Evolutionary conservation across 2,113 vertebrate genomes (phyloP).

Genomic region (Micronisus gabar): DNA sequence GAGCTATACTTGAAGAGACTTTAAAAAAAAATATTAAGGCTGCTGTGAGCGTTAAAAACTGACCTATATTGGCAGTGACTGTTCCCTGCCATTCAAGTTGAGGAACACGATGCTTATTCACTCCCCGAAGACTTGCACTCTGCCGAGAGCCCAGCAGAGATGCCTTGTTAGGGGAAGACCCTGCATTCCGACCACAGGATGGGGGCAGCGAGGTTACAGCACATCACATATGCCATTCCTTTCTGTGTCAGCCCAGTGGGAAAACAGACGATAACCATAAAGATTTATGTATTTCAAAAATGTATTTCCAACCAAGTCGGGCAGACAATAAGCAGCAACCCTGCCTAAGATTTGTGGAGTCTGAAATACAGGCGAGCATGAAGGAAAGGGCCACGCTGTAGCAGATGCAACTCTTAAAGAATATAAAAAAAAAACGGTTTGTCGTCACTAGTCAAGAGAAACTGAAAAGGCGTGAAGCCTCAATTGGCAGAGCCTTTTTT

Average conservation of each 20-base stretch:
- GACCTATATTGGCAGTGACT: not conserved
- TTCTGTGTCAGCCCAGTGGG: not conserved
- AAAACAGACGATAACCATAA: not conserved
- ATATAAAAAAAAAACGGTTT: not conserved
- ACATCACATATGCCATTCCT: not conserved
- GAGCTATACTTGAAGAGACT: not conserved
- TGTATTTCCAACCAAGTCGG: not conserved
- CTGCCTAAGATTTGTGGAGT: not conserved
- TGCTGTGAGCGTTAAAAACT: not conserved
- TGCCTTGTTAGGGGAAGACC: not conserved
- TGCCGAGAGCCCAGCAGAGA: not conserved
- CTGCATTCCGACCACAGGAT: not conserved
- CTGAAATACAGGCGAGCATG: not conserved
- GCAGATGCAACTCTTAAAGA: not conserved
- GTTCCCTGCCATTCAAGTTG: not conserved
- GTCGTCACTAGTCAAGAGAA: not conserved
- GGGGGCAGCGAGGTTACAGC: not conserved
- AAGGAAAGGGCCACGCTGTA: not conserved
- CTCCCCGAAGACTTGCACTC: not conserved
- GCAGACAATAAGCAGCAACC: not conserved
- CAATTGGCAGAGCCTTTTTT: not conserved
- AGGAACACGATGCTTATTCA: not conserved
- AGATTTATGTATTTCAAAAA: not conserved
- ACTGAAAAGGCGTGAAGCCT: not conserved
- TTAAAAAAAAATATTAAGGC: not conserved